A percentile compares a stretch with the other conserved stretches of the same genome.
phyloP scores from a whole-genome alignment of 1,140 invertebrate genomes.

The Anastatus disparis region DNA sequence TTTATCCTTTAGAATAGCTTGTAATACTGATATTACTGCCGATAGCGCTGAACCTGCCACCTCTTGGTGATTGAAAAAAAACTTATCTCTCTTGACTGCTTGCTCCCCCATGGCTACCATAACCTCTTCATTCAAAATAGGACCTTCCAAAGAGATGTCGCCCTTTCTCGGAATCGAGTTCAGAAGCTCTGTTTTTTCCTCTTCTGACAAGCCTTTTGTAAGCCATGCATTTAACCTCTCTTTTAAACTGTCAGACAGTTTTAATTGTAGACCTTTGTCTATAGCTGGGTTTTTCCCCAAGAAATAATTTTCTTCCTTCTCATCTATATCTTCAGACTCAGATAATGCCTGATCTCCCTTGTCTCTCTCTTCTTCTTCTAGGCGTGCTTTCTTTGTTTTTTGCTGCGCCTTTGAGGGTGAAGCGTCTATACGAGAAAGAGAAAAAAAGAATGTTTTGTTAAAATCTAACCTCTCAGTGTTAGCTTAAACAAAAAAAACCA shows the following conservation, averaged over 20 bases:
- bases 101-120: neutral
- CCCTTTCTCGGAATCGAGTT: neutral
- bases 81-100: conserved; percentile 17
- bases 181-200: neutral
- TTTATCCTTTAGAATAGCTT: conserved; percentile 17
- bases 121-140: conserved; percentile 31
- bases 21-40: conserved; percentile 5
- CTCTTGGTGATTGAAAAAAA: conserved; percentile 1
- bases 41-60: conserved; percentile 17
- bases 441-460: neutral
- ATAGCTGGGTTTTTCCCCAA: neutral
- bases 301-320: neutral
- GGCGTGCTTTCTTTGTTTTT: neutral
- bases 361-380: neutral
- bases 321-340: too few relatives aligned
- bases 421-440: neutral
- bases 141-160: neutral
- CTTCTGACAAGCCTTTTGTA: neutral
- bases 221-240: neutral
- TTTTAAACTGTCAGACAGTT: neutral
- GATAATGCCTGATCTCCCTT: neutral
- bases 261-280: neutral
- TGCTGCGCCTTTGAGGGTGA: neutral
- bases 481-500: neutral
- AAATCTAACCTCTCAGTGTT: too few relatives aligned